phyloP scores from a whole-genome alignment of 2,113 vertebrate species.

The Agelaius tricolor region DNA sequence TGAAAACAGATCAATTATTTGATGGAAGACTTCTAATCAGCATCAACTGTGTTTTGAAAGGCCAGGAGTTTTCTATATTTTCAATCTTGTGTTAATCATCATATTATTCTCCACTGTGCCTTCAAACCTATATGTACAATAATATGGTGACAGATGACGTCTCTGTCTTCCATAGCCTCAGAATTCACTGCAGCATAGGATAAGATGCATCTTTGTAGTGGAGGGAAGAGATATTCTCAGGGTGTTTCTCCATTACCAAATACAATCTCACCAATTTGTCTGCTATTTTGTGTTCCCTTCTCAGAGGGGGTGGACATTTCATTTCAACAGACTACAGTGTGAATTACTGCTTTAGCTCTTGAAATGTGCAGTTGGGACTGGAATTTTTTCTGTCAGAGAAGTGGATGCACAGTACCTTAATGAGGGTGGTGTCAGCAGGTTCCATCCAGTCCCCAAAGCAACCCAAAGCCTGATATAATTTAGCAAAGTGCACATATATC shows the following conservation, averaged over 20 bases:
- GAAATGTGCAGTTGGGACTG: background rate
- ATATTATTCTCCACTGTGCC: background rate
- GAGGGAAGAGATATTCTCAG: background rate
- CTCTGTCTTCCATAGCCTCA: background rate
- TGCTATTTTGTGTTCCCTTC: background rate
- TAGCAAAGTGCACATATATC: background rate
- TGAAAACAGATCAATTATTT: background rate
- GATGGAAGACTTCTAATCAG: background rate
- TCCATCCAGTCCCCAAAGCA: background rate
- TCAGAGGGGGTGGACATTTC: background rate
- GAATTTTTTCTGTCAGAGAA: background rate
- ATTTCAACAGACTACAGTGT: background rate
- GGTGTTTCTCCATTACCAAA: background rate
- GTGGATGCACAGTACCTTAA: background rate
- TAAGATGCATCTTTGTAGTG: background rate
- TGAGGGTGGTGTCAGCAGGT: background rate
- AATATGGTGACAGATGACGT: background rate
- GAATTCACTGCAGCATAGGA: background rate
- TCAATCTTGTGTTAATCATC: background rate
- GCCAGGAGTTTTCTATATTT: background rate
- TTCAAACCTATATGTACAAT: background rate
- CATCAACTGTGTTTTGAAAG: constrained; percentile 1
- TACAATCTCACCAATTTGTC: background rate
- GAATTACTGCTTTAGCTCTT: constrained; percentile 5
- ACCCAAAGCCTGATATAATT: background rate